phyloP scores from a whole-genome alignment of 2,888 invertebrate species.

The Xylota segnis region DNA sequence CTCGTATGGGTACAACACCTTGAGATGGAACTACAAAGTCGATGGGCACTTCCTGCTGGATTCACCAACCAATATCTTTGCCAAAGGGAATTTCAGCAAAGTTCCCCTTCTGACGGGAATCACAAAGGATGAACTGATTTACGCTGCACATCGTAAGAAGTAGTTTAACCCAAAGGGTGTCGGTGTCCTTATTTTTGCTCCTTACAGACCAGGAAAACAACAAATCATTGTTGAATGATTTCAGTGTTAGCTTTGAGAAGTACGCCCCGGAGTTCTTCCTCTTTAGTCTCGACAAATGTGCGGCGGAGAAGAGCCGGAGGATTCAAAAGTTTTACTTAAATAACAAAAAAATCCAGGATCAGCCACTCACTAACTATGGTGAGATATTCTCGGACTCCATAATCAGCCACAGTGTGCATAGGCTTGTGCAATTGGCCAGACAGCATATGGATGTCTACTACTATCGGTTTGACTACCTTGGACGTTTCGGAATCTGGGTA shows the following conservation, averaged over 20 bases:
- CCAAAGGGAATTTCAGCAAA: slow-evolving; percentile 85
- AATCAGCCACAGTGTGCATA: slow-evolving; percentile 86
- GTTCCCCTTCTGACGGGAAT: slow-evolving; percentile 88
- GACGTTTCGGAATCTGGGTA: slow-evolving; percentile 85
- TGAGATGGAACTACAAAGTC: slow-evolving; percentile 85
- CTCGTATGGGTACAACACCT: slow-evolving; percentile 78
- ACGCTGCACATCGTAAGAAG: slow-evolving; percentile 8
- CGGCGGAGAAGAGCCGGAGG: neutral
- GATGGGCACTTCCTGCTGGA: slow-evolving; percentile 87
- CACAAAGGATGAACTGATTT: slow-evolving; percentile 86
- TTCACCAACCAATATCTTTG: slow-evolving; percentile 86
- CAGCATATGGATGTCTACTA: slow-evolving; percentile 86
- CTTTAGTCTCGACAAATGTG: neutral
- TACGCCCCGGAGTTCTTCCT: slow-evolving; percentile 82
- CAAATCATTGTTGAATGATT: slow-evolving; percentile 78
- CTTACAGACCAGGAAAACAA: slow-evolving; percentile 78
- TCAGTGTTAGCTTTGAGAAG: slow-evolving; percentile 78
- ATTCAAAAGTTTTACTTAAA: slow-evolving; percentile 78
- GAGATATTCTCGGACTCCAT: slow-evolving; percentile 86
- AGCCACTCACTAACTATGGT: slow-evolving; percentile 77
- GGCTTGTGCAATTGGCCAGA: slow-evolving; percentile 86
- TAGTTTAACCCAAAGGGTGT: neutral
- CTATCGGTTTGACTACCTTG: slow-evolving; percentile 87
- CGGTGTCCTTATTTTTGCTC: neutral
- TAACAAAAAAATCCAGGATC: slow-evolving; percentile 12